Base-by-base conservation (phyloP, 2,113 vertebrate species). In the Felis chaus region DNA sequence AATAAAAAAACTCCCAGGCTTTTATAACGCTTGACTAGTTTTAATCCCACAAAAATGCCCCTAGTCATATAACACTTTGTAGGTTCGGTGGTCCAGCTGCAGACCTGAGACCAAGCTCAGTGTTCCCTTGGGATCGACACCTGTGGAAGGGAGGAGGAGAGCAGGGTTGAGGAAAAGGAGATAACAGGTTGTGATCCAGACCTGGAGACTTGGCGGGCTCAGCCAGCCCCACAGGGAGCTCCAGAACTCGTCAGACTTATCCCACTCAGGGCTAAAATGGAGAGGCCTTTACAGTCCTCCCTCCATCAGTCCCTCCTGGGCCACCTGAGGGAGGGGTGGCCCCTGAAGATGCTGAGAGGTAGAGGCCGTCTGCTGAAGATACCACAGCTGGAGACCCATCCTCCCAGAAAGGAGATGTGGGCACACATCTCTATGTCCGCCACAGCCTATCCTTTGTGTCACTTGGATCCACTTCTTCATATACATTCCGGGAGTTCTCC, bases 1-100 rank as follows among this genome's bases (percentile, higher is more conserved):
- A 74, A 68, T 71, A 29, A 13, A 57, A 55, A 76, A 93, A 94
- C 11, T 45, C 73, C n/a, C 69, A 88, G 31, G n/a, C 13, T 94
- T 92, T 65, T 36, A 29, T 53, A 63, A 48, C 4, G 74, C 76
- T 89, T 85, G 50, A 33, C 36, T 85, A 73, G 48, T 57, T 69
- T 94, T 41, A 81, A 88, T 29, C 36, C 66, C 36, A 78, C 80
- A 96, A 63, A 97, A 90, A 84, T 76, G 39, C 21, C 65, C 27
- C 11, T 2, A 15, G 31, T 53, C 33, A 29, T 19, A 74, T 11
- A 73, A 14, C 5, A 39, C 14, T 89, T 19, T 8, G 3, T 48
- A 45, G n/a, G 11, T 25, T 80, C 31, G 31, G 9, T 7, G 53
- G 45, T 57, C 74, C 45, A 14, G 36, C 12, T 41, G 4, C 7